phyloP scores from a whole-genome alignment of 2,113 vertebrate genomes.

The Paramisgurnus dabryanus region DNA sequence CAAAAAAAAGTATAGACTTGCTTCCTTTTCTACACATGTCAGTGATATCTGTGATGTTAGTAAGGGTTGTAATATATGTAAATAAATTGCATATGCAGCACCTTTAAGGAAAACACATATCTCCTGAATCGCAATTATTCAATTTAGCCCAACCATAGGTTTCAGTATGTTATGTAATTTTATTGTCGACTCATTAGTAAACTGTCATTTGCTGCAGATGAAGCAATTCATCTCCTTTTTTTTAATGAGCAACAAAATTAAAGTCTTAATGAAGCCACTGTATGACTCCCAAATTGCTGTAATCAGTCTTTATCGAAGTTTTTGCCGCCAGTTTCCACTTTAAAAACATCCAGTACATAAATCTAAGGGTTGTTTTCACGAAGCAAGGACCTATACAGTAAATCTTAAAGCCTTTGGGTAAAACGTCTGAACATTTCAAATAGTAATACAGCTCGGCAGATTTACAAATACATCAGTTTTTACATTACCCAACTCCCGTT shows the following conservation, averaged over 20 bases:
- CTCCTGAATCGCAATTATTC: constrained; percentile 29
- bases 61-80: too few species aligned
- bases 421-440: neutral
- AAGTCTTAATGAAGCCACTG: constrained; percentile 36
- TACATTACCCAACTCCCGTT: too few species aligned
- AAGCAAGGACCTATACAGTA: neutral
- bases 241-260: constrained; percentile 42
- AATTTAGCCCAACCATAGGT: neutral
- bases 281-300: constrained; percentile 38
- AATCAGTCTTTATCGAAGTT: constrained; percentile 40
- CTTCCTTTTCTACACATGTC: too few species aligned
- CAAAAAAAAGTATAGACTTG: too few species aligned
- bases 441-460: neutral
- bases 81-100: neutral
- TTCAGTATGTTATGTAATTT: constrained; percentile 39
- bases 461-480: neutral
- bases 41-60: too few species aligned
- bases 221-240: constrained; percentile 28
- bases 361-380: constrained; percentile 15
- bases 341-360: constrained; percentile 1
- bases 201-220: constrained; percentile 23
- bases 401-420: neutral
- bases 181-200: constrained; percentile 39
- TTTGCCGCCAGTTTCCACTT: constrained; percentile 1
- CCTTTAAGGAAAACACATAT: constrained; percentile 34